Percentiles rank a stretch among this genome's conserved stretches.
phyloP scores from a whole-genome alignment of 1,140 invertebrate species.

The Drosophila leontia region DNA sequence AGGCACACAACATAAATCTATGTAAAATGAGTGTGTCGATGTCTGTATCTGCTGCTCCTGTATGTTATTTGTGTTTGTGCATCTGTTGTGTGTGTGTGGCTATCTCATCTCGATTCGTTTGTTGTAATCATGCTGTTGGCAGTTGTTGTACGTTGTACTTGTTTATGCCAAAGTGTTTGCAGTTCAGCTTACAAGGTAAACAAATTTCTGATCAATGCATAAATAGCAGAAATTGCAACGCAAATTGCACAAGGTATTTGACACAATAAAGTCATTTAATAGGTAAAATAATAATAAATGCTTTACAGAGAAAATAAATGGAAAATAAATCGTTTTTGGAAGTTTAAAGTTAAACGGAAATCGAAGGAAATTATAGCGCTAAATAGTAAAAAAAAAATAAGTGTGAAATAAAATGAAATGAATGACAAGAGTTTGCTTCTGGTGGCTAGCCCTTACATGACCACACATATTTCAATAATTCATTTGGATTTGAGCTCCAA shows the following conservation, averaged over 20 bases:
- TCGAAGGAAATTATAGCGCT: too few relatives aligned
- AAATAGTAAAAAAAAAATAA: neutral
- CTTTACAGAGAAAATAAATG: neutral
- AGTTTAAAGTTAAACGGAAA: neutral
- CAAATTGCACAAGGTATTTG: slow-evolving; percentile 15
- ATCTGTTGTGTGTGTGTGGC: slow-evolving; percentile 1
- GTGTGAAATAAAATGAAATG: neutral
- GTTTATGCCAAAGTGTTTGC: slow-evolving; percentile 53
- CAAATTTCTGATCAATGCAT: slow-evolving; percentile 71
- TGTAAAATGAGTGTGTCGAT: slow-evolving; percentile 23
- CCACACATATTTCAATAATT: neutral
- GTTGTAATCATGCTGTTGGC: slow-evolving; percentile 33
- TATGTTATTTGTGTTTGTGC: slow-evolving; percentile 7
- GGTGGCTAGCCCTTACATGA: neutral
- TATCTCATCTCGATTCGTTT: slow-evolving; percentile 30
- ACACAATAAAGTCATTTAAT: slow-evolving; percentile 16
- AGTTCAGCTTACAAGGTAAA: slow-evolving; percentile 78
- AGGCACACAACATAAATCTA: slow-evolving; percentile 67
- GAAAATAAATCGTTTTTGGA: neutral
- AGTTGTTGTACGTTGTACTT: slow-evolving; percentile 35
- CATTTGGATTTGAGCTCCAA: neutral
- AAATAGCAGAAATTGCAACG: slow-evolving; percentile 53
- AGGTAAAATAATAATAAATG: neutral
- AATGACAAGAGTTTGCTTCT: neutral
- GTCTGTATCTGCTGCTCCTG: neutral